A percentile compares a stretch with the other conserved stretches of the same genome.
Conservation (phyloP, 2,888 invertebrate species). For the Halictus quadricinctus region DNA sequence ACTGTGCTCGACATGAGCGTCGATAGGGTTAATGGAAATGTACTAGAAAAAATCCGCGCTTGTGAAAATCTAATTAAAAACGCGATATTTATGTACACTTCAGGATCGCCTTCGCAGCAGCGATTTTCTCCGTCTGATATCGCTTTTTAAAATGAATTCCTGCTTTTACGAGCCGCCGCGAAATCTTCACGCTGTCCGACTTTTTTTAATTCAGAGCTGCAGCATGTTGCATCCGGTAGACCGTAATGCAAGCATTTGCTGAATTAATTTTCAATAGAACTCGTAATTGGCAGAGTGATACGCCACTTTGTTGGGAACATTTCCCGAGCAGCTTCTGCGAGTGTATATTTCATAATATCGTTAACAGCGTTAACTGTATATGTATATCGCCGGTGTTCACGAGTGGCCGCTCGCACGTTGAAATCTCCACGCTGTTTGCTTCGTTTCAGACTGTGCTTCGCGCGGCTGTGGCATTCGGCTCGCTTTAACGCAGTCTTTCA, state of each 20-base stretch:
- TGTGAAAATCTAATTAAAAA: not conserved
- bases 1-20: no score
- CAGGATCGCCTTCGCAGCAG: not conserved
- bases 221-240: not conserved
- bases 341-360: not conserved
- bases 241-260: not conserved
- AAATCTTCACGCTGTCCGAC: not conserved
- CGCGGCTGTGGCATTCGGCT: not conserved
- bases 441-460: not conserved
- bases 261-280: conserved; percentile 6
- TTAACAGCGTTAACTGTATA: conserved; percentile 1
- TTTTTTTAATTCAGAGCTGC: not conserved
- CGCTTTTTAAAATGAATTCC: not conserved
- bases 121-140: not conserved
- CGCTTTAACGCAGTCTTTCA: not conserved
- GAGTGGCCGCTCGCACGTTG: not conserved
- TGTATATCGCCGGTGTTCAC: not conserved
- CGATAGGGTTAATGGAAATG: no score
- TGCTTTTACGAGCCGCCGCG: not conserved
- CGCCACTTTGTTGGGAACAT: not conserved
- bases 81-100: not conserved
- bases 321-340: not conserved
- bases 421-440: conserved; percentile 1
- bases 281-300: not conserved
- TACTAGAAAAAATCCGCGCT: no score